Evolutionary conservation across 2,888 invertebrate species (phyloP).

Genomic region (Cheiracanthium punctorium): DNA sequence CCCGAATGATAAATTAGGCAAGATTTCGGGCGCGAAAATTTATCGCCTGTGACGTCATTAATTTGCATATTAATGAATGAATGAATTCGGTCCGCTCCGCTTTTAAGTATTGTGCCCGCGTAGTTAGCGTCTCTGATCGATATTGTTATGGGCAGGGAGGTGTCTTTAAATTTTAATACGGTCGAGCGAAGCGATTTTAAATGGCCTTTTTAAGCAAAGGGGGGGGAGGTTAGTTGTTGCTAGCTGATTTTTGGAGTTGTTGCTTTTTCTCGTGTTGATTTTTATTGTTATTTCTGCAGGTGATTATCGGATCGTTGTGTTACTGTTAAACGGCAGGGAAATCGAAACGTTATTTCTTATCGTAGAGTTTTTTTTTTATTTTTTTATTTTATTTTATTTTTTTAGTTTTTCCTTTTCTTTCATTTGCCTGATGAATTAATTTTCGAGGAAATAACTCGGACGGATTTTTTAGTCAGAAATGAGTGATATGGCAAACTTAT

Average conservation of each 20-base stretch:
- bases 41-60: slow-evolving; percentile 70
- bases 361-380: too few species aligned
- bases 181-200: slow-evolving; percentile 58
- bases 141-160: slow-evolving; percentile 39
- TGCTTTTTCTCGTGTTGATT: not conserved
- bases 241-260: not conserved
- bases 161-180: slow-evolving; percentile 65
- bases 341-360: not conserved
- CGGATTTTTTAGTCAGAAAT: too few species aligned
- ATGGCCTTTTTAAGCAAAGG: slow-evolving; percentile 24
- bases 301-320: not conserved
- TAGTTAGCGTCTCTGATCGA: slow-evolving; percentile 49
- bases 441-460: too few species aligned
- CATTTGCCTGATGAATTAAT: too few species aligned
- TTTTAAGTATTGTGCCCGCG: slow-evolving; percentile 62
- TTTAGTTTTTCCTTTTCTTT: too few species aligned
- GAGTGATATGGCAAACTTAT: too few species aligned
- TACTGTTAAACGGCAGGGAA: not conserved
- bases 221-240: not conserved
- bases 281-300: slow-evolving; percentile 2
- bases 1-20: slow-evolving; percentile 67
- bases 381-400: not conserved
- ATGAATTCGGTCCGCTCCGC: slow-evolving; percentile 35
- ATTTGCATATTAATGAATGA: slow-evolving; percentile 70
- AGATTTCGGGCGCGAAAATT: slow-evolving; percentile 70